phyloP scores from a whole-genome alignment of 2,888 invertebrate genomes.

The Pollenia amentaria region DNA sequence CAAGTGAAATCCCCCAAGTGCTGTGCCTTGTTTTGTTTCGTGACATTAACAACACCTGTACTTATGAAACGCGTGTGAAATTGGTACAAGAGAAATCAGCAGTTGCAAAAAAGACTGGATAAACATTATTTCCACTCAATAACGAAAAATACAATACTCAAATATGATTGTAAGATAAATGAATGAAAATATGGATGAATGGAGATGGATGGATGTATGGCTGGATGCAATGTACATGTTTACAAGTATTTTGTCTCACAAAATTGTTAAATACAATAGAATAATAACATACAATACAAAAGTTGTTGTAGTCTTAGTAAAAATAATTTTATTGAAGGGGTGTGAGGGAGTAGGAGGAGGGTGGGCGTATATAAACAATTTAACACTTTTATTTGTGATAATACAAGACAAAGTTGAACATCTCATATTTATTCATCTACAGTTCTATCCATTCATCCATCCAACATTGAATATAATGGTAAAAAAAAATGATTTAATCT shows the following conservation, averaged over 20 bases:
- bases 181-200: not conserved
- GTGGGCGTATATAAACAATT: slow-evolving; percentile 50
- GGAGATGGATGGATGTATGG: not conserved
- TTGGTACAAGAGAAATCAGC: not conserved
- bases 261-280: slow-evolving; percentile 6
- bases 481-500: slow-evolving; percentile 62
- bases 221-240: not conserved
- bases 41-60: slow-evolving; percentile 24
- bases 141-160: too few relatives aligned
- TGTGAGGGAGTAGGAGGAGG: not conserved
- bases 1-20: not conserved
- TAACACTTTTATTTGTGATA: slow-evolving; percentile 57
- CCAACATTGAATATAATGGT: slow-evolving; percentile 34
- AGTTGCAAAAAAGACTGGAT: not conserved
- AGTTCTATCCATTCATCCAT: not conserved
- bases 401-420: slow-evolving; percentile 42
- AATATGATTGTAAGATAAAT: too few relatives aligned
- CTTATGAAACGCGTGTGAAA: slow-evolving; percentile 17
- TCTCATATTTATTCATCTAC: slow-evolving; percentile 24
- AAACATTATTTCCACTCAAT: not conserved
- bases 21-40: not conserved
- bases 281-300: not conserved
- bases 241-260: not conserved
- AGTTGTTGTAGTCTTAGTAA: not conserved
- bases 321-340: slow-evolving; percentile 4